Conservation (phyloP, 2,797 vertebrate species). For the Melanogrammus aeglefinus region DNA sequence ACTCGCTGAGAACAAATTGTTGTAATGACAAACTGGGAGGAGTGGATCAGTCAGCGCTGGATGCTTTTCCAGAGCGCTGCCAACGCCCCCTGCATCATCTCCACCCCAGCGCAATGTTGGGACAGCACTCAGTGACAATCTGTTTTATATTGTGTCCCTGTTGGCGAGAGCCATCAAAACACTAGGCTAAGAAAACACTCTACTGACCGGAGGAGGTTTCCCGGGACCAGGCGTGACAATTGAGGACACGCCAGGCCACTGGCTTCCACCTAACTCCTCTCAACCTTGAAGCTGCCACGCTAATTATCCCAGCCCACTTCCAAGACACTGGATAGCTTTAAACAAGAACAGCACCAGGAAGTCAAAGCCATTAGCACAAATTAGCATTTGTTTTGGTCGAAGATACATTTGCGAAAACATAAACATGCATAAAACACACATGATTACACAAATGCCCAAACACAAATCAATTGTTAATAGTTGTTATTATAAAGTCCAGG, state of each 20-base stretch:
- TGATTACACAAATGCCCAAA: neutral
- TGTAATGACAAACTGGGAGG: slow-evolving; percentile 14
- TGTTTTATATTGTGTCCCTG: slow-evolving; percentile 1
- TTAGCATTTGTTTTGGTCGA: neutral
- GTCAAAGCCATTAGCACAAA: neutral
- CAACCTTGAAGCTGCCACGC: neutral
- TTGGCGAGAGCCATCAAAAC: slow-evolving; percentile 60
- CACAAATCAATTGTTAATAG: neutral
- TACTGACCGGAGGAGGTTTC: neutral
- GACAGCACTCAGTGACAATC: no score
- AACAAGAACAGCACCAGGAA: neutral
- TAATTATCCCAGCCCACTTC: neutral
- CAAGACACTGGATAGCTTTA: neutral
- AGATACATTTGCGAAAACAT: neutral
- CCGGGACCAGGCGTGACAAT: neutral
- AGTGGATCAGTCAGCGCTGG: slow-evolving; percentile 23
- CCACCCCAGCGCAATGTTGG: slow-evolving; percentile 28
- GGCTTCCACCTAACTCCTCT: no score
- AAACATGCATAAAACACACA: neutral
- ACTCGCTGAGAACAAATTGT: slow-evolving; percentile 46
- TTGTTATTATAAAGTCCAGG: neutral
- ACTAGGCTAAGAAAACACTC: slow-evolving; percentile 8
- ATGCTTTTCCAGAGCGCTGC: slow-evolving; percentile 3
- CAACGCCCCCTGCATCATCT: slow-evolving; percentile 8
- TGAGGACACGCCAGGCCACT: neutral